Evolutionary conservation across 2,888 invertebrate genomes (phyloP), one percentile per base, ranked within the genome.

Genomic region (Halictus ligatus): DNA sequence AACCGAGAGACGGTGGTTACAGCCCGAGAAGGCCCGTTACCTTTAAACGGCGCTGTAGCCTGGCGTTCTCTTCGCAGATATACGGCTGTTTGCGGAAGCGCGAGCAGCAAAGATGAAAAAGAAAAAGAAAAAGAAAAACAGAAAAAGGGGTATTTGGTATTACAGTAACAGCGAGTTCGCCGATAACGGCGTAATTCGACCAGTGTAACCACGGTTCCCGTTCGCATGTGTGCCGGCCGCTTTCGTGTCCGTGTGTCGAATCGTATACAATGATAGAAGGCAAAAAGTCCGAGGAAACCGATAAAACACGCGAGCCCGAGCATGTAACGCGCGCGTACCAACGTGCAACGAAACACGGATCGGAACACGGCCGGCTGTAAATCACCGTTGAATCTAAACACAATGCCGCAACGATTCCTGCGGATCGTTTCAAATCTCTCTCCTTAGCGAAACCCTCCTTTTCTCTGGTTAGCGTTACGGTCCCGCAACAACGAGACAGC

Each of bases 311-410:
- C 80, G 77, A 80, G 77, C 50, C 46, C 8, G 81, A 72, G 73
- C 84, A 84, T 81, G 84, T 81, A 84, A 13, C 77, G 67, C 43
- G n/a, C 76, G 81, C 76, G 64, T 81, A 81, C 73, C 81, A n/a
- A 67, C 81, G 80, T 58, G 86, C 60, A 77, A 81, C 85, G 85
- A 81, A 81, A 79, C 79, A 85, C 79, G 81, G 79, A 78, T 81
- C 74, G 75, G 60, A 78, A 74, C 81, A 78, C 50, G 78, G 21
- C 50, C 72, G 85, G 77, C 81, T 76, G 83, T 90, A 90, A 90
- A 90, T 90, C 90, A 89, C 74, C 77, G 82, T 78, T 81, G 81
- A 84, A 87, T 84, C 87, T 87, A 89, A 90, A 89, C 86, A 90
- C 89, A 88, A 89, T 89, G 80, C 82, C 54, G 54, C 80, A 75